phyloP scores from a whole-genome alignment of 1,140 invertebrate genomes.

The Schlechtendalia chinensis region DNA sequence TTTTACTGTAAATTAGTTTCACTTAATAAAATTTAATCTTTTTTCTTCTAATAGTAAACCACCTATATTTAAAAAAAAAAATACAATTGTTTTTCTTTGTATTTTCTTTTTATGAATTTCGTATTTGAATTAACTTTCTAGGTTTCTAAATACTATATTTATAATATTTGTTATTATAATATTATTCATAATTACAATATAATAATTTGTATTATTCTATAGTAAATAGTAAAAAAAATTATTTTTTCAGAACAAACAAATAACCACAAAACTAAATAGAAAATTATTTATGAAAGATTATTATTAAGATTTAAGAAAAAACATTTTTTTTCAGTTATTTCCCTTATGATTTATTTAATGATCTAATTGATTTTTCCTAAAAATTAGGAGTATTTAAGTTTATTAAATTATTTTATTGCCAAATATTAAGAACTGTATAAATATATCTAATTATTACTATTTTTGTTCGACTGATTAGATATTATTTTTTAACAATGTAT shows the following conservation, averaged over 20 bases:
- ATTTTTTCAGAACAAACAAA: conserved; percentile 33
- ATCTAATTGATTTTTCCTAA: not conserved
- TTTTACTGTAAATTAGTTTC: no score
- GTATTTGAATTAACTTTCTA: no score
- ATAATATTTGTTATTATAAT: not conserved
- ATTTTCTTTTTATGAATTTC: no score
- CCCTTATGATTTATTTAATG: not conserved
- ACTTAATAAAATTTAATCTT: no score
- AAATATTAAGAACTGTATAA: conserved; percentile 1
- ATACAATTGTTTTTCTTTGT: no score
- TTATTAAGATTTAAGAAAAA: not conserved
- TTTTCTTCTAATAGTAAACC: no score
- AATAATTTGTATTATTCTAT: not conserved
- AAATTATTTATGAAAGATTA: not conserved
- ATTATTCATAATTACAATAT: not conserved
- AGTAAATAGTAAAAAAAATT: not conserved
- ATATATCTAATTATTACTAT: not conserved
- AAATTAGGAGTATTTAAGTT: not conserved
- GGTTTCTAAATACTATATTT: no score
- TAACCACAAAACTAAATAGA: not conserved
- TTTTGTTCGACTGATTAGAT: conserved; percentile 18
- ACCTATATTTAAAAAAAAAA: no score
- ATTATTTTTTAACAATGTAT: not conserved
- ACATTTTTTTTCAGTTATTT: not conserved
- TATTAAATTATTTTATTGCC: not conserved